Evolutionary conservation across 2,888 invertebrate genomes (phyloP), one percentile per base, ranked within the genome.

Genomic region (Lepidocyrtoides sp.): DNA sequence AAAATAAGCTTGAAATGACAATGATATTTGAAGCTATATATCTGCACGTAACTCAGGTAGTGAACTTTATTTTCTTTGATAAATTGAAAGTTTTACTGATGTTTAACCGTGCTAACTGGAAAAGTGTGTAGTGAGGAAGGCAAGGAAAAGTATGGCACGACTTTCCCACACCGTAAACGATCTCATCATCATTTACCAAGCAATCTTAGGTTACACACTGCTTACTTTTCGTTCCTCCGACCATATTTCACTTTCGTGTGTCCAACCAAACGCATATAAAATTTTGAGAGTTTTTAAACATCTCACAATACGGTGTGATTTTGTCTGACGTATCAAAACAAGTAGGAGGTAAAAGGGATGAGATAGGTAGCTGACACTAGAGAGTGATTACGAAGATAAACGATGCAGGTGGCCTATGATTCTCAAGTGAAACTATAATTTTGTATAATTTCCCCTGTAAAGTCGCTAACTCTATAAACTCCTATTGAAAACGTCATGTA

Each of bases 101-200:
- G 26, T 48, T 48, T 26, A 29, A 10, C n/a, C 1, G 26, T 36
- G 3, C 72, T 83, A 89, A 82, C 82, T 89, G 82, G 89, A 83
- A 81, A 72, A 83, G 83, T 83, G 89, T 81, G 88, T 23, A 17
- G 23, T 48, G 72, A 60, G 69, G 72, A 23, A 41, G 23, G n/a
- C 17, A 51, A 44, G 51, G 41, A 44, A 54, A 87, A 81, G 66
- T 17, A 36, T 17, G 36, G 72, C 89, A 82, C 89, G 89, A 75
- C 3, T 75, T 89, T 89, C 83, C 89, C 72, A n/a, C 89, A 89
- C 89, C 72, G 20, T 89, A 83, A 89, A 88, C 57, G 44, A 72
- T 17, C 41, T 69, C 72, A 36, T 69, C 36, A 69, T 69, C 69
- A 36, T 69, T 41, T 41, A 36, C 36, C 32, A 36, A 36, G 79